Conservation (phyloP, 2,888 invertebrate species). For the Congeria kusceri region DNA sequence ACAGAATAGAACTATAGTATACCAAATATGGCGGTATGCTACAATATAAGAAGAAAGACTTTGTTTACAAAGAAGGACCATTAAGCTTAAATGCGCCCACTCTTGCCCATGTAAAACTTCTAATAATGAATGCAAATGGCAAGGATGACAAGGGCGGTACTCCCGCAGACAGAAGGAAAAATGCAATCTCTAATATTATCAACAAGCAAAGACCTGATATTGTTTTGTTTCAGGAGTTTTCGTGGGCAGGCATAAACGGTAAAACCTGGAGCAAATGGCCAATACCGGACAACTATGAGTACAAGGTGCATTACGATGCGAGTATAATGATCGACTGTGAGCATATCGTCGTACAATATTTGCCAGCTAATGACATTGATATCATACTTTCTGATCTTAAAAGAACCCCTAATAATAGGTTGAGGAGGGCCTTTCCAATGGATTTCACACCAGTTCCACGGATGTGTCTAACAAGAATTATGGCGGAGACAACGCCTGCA, state of each 20-base stretch:
- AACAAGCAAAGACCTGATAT: background rate
- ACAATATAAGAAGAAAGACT: no score
- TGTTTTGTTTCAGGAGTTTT: no score
- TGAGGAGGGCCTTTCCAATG: constrained; percentile 28
- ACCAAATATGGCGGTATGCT: no score
- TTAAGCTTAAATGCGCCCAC: no score
- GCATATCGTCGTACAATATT: no score
- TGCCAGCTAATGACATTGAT: constrained; percentile 4
- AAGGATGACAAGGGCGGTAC: constrained; percentile 33
- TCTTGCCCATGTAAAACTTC: no score
- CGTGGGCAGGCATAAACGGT: no score
- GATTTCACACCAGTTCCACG: constrained; percentile 51
- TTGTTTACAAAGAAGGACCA: no score
- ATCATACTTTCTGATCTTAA: constrained; percentile 33
- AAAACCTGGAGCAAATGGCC: constrained; percentile 34
- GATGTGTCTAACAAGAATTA: constrained; percentile 36
- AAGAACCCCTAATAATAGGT: constrained; percentile 35
- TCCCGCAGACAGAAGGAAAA: constrained; percentile 28
- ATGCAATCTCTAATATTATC: constrained; percentile 36
- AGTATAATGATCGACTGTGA: no score
- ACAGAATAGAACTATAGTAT: no score
- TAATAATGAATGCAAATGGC: no score
- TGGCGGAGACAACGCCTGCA: constrained; percentile 16
- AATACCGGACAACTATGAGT: constrained; percentile 35
- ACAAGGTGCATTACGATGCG: constrained; percentile 22